phyloP scores from a whole-genome alignment of 2,888 invertebrate species.

The Kryphioiulus occultus region DNA sequence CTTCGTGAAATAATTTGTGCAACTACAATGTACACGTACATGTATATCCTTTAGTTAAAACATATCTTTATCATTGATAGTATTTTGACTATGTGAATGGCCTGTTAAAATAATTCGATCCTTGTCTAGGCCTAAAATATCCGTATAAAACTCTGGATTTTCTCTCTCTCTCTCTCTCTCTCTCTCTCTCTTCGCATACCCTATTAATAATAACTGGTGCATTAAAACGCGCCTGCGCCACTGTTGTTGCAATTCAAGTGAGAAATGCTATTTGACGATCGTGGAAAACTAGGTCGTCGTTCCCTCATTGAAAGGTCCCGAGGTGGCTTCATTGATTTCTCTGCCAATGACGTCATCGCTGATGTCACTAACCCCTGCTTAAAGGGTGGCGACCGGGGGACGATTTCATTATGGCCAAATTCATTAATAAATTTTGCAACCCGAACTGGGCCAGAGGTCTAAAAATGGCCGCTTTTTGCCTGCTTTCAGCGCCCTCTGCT shows the following conservation, averaged over 20 bases:
- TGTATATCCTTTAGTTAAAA: too few relatives aligned
- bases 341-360: constrained; percentile 38
- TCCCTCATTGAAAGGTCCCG: constrained; percentile 49
- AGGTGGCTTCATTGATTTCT: constrained; percentile 50
- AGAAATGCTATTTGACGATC: constrained; percentile 30
- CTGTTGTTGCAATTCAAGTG: constrained; percentile 35
- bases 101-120: neutral
- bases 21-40: too few relatives aligned
- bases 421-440: neutral
- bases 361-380: constrained; percentile 46
- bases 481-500: too few relatives aligned
- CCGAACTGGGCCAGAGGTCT: neutral
- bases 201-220: constrained; percentile 1
- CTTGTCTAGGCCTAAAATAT: neutral
- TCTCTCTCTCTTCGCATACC: neutral
- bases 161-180: neutral
- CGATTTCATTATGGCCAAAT: neutral
- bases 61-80: too few relatives aligned
- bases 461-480: neutral
- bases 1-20: too few relatives aligned
- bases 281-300: constrained; percentile 41
- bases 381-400: neutral
- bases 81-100: too few relatives aligned
- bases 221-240: constrained; percentile 14
- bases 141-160: neutral